Evolutionary conservation across 1,140 invertebrate species (phyloP).

Genomic region (Dendrolimus kikuchii): DNA sequence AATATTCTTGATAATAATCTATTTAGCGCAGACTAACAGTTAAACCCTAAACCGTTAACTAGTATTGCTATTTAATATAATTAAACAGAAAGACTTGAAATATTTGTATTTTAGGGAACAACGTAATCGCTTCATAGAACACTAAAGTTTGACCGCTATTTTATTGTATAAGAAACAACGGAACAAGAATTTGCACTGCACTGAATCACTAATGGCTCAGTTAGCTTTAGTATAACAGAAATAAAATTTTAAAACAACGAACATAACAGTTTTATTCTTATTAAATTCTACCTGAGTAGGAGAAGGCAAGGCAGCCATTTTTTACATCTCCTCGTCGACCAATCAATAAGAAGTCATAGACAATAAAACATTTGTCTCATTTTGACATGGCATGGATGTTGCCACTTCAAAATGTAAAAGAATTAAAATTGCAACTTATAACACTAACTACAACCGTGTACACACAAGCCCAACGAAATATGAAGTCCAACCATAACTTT

Average conservation of each 20-base stretch:
- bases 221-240: slow-evolving; percentile 18
- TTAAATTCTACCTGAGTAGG: slow-evolving; percentile 76
- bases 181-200: slow-evolving; percentile 19
- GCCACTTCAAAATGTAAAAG: too few species aligned
- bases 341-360: slow-evolving; percentile 68
- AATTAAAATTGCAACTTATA: too few species aligned
- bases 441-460: too few species aligned
- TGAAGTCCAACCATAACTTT: too few species aligned
- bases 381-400: neutral
- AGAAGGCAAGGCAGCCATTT: slow-evolving; percentile 81
- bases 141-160: slow-evolving; percentile 38
- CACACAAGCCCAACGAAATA: too few species aligned
- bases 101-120: slow-evolving; percentile 33
- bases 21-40: slow-evolving; percentile 5
- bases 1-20: slow-evolving; percentile 2
- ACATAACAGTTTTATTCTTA: slow-evolving; percentile 42
- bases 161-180: slow-evolving; percentile 18
- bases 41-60: slow-evolving; percentile 11
- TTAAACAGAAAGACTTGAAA: slow-evolving; percentile 19
- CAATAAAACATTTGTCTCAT: slow-evolving; percentile 20
- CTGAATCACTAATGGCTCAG: slow-evolving; percentile 22
- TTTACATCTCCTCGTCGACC: slow-evolving; percentile 72
- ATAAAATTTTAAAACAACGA: slow-evolving; percentile 20
- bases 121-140: slow-evolving; percentile 36
- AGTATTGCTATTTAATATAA: slow-evolving; percentile 3